Conservation (phyloP, 2,113 vertebrate genomes). For the Balaenoptera acutorostrata region DNA sequence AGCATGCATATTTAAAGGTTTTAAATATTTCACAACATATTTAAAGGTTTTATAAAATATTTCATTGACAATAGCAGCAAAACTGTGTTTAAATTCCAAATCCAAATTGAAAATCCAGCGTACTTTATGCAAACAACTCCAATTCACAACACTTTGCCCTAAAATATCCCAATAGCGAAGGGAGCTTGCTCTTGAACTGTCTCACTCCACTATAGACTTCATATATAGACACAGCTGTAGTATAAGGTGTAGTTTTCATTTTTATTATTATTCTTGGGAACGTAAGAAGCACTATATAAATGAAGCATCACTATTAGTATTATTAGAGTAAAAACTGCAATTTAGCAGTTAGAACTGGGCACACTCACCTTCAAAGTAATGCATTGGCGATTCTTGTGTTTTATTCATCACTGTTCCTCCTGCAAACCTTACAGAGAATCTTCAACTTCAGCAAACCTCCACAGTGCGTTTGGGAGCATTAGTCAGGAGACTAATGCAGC, state of each 20-base stretch:
- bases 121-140: background rate
- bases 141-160: background rate
- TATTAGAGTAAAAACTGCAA: slow-evolving; percentile 12
- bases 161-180: background rate
- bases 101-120: background rate
- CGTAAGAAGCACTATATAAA: background rate
- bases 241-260: background rate
- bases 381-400: slow-evolving; percentile 10
- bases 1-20: background rate
- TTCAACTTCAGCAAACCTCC: slow-evolving; percentile 36
- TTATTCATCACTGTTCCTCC: background rate
- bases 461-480: background rate
- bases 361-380: background rate
- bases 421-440: background rate
- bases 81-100: background rate
- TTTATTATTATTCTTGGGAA: background rate
- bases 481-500: background rate
- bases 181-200: background rate
- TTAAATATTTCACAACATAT: background rate
- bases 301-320: slow-evolving; percentile 28
- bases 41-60: background rate
- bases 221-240: background rate
- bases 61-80: background rate
- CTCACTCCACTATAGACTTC: background rate
- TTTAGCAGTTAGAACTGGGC: background rate